Base-by-base conservation (phyloP, 92 coral and sea anemone genomes). In the Bergia sp. region DNA sequence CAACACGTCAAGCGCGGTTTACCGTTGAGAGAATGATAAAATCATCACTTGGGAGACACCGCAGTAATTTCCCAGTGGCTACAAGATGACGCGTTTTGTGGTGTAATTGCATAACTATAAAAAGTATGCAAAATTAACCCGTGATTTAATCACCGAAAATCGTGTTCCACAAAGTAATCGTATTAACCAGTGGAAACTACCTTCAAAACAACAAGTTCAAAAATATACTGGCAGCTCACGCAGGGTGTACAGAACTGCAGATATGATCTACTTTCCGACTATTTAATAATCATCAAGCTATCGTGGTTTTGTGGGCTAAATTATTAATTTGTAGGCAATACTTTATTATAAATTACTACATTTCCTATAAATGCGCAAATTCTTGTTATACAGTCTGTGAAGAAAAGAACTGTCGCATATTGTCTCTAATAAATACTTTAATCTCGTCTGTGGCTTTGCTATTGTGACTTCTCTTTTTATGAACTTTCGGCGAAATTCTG, bases 291-390 rank as follows among this genome's bases (percentile, higher is more conserved):
- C 79, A 37, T 41, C 79, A 37, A 37, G 79, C 45, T 76, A 76
- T 76, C 79, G 79, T 76, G 79, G 79, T 41, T 76, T 76, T 76
- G 79, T 76, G n/a, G 79, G 79, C n/a, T 76, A 76, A 76, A 76
- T 76, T 40, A 76, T 76, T 76, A 41, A 76, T 76, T 74, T 74
- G 79, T 74, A 39, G 79, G 42, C 8, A 74, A 38, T 74, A 74
- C 0, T 74, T 7, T 76, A 76, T 37, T 75, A 73, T 75, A 75
- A 76, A 76, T 76, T 76, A 76, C 79, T 76, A 76, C 79, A 76
- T 76, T 76, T 40, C 79, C 79, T 76, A 76, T 76, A 73, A 75
- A 75, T 75, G 50, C 79, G 44, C 79, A 75, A 76, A 76, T 76
- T 76, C 79, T 76, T 76, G 79, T 76, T 76, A 76, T 41, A 37